A percentile compares a stretch with the other conserved stretches of the same genome.
These are phyloP conservation scores for Neelides folsomi DNA, from an alignment of 2,888 invertebrate genomes.

Conservation along the genomic window DNA sequence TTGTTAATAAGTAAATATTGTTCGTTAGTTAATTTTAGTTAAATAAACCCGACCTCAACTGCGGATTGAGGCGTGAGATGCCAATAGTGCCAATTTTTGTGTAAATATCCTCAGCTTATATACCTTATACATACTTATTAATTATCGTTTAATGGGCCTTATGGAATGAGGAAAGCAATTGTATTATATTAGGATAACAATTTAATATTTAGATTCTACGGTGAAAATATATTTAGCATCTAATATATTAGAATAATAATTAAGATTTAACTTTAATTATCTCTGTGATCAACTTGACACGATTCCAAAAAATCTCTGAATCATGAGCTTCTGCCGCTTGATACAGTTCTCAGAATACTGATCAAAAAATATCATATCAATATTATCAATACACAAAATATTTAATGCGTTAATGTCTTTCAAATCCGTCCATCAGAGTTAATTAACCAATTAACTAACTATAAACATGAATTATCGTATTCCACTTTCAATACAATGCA, in stretches of 20 bases:
- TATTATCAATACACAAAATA: neutral
- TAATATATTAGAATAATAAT: neutral
- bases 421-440: no score
- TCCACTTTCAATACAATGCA: no score
- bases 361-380: slow-evolving; percentile 1
- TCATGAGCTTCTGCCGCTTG: slow-evolving; percentile 19
- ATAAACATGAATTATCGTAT: no score
- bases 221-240: neutral
- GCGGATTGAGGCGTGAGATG: slow-evolving; percentile 1
- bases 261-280: neutral
- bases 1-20: no score
- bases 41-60: neutral
- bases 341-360: slow-evolving; percentile 2
- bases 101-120: neutral
- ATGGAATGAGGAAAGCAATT: neutral
- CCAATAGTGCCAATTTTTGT: slow-evolving; percentile 14
- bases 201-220: neutral
- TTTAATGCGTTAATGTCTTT: no score
- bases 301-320: slow-evolving; percentile 17
- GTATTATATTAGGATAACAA: slow-evolving; percentile 1
- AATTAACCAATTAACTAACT: no score
- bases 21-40: no score
- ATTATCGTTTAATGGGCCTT: neutral
- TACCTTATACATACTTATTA: neutral
- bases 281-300: slow-evolving; percentile 12